These are phyloP conservation scores for Melieria crassipennis DNA, from an alignment of 2,888 invertebrate genomes.

Conservation along the genomic window DNA sequence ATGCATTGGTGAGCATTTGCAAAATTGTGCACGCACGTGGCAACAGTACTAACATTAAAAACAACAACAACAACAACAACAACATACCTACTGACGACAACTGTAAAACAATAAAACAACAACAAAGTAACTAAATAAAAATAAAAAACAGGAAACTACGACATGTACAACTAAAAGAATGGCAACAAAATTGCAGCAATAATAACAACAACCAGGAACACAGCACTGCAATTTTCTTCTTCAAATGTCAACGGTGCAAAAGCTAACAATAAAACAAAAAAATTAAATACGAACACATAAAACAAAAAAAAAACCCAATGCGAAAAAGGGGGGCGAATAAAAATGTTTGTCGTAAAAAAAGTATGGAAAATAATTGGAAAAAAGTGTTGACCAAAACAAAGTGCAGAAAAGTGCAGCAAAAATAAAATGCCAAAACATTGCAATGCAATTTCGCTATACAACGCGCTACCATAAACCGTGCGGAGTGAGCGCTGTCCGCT, in stretches of 20 bases:
- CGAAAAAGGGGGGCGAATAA: neutral
- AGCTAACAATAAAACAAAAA: neutral
- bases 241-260: slow-evolving; percentile 1
- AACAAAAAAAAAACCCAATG: neutral
- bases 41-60: neutral
- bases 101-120: neutral
- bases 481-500: neutral
- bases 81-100: neutral
- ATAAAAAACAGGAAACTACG: neutral
- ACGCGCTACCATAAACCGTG: too few relatives aligned
- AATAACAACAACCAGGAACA: slow-evolving; percentile 6
- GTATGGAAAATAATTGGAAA: too few relatives aligned
- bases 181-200: slow-evolving; percentile 30
- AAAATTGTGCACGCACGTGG: slow-evolving; percentile 10
- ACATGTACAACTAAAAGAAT: slow-evolving; percentile 15
- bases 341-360: neutral
- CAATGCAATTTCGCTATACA: slow-evolving; percentile 31
- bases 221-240: neutral
- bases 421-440: slow-evolving; percentile 25
- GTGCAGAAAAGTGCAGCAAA: slow-evolving; percentile 16
- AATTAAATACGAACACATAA: neutral
- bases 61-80: too few relatives aligned
- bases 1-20: slow-evolving; percentile 6
- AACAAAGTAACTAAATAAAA: neutral
- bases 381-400: neutral